Evolutionary conservation across 2,797 vertebrate genomes (phyloP).

Genomic region (Rhinichthys osculus): DNA sequence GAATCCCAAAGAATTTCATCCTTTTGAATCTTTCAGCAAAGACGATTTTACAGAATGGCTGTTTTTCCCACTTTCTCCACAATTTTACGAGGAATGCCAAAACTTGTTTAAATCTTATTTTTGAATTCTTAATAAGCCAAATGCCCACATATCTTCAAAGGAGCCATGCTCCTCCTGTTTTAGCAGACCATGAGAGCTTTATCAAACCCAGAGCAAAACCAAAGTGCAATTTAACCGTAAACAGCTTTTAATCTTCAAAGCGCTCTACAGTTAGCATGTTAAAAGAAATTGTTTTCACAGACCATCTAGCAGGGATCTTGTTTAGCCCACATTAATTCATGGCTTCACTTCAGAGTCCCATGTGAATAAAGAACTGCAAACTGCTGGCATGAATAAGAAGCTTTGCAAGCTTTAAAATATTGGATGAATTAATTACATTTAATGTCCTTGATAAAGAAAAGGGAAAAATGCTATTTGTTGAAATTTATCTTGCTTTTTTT

Average conservation of each 20-base stretch:
- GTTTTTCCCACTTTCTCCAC: constrained; percentile 17
- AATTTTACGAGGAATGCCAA: constrained; percentile 13
- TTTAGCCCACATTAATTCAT: constrained; percentile 7
- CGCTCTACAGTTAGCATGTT: constrained; percentile 15
- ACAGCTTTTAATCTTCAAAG: constrained; percentile 48
- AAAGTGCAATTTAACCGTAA: constrained; percentile 34
- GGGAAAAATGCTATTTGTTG: not conserved
- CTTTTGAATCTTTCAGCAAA: constrained; percentile 5
- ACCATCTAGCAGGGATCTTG: not conserved
- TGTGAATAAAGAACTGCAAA: constrained; percentile 4
- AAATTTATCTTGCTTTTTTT: not conserved
- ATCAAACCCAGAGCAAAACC: constrained; percentile 29
- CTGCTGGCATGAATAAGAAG: not conserved
- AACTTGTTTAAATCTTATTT: constrained; percentile 27
- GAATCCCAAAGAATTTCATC: not conserved
- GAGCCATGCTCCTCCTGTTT: constrained; percentile 36
- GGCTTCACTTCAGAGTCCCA: too few species aligned
- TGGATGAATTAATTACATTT: not conserved
- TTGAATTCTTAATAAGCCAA: constrained; percentile 36
- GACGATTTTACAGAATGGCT: not conserved
- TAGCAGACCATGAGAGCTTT: constrained; percentile 23
- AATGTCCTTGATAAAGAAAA: not conserved
- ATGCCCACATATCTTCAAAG: constrained; percentile 38
- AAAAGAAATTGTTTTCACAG: constrained; percentile 32
- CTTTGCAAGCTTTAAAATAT: not conserved